phyloP scores from a whole-genome alignment of 2,113 vertebrate species.

The Cettia cetti region DNA sequence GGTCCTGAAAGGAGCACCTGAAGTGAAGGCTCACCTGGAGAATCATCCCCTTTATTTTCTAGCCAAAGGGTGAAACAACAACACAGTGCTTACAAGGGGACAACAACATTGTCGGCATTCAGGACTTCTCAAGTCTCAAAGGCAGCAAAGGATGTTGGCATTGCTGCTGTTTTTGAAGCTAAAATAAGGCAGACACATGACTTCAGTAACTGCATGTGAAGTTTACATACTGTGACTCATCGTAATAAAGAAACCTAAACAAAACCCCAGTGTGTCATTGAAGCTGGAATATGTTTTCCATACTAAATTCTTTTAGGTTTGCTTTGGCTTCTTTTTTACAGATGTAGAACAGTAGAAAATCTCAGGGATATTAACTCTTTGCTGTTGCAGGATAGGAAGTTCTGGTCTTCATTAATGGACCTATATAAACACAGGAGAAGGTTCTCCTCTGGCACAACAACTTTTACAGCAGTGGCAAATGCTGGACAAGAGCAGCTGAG shows the following conservation, averaged over 20 bases:
- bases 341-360: not conserved
- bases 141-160: not conserved
- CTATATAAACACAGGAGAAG: not conserved
- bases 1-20: not conserved
- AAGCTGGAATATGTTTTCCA: conserved; percentile 30
- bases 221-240: conserved; percentile 35
- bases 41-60: not conserved
- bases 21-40: not conserved
- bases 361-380: not conserved
- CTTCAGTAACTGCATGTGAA: not conserved
- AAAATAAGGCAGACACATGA: conserved; percentile 19
- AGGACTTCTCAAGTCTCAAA: not conserved
- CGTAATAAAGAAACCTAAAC: not conserved
- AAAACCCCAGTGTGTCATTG: conserved; percentile 1
- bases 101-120: not conserved
- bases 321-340: conserved; percentile 16
- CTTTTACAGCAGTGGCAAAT: not conserved
- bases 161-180: conserved; percentile 7
- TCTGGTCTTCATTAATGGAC: not conserved
- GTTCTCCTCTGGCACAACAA: not conserved
- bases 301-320: not conserved
- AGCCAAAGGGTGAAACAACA: not conserved
- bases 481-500: not conserved
- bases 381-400: not conserved
- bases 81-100: not conserved